These are phyloP conservation scores for Trinorchestia longiramus DNA, from an alignment of 1,140 invertebrate genomes.

Conservation along the genomic window DNA sequence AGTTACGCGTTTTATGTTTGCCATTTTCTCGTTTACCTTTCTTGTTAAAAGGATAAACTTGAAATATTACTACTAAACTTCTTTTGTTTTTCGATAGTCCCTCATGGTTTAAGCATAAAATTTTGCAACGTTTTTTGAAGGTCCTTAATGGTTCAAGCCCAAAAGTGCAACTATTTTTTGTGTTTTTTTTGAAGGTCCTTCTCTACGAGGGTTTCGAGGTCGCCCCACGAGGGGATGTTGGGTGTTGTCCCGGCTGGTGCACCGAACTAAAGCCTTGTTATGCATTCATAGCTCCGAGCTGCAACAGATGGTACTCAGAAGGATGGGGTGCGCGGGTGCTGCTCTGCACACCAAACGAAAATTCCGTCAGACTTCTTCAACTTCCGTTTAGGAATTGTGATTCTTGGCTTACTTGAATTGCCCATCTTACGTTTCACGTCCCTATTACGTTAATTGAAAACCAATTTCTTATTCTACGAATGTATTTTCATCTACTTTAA, in stretches of 20 bases:
- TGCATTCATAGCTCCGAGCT: slow-evolving; percentile 22
- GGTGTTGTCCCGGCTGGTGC: not conserved
- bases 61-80: not conserved
- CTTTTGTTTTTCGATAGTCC: not conserved
- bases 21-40: not conserved
- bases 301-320: not conserved
- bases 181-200: not conserved
- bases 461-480: too few species aligned
- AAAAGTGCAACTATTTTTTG: too few species aligned
- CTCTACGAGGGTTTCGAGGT: not conserved
- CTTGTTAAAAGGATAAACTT: not conserved
- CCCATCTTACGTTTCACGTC: too few species aligned
- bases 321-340: not conserved
- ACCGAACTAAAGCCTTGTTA: not conserved
- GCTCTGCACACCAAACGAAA: not conserved
- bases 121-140: too few species aligned
- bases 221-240: not conserved
- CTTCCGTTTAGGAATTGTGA: too few species aligned
- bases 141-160: too few species aligned
- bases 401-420: too few species aligned
- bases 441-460: too few species aligned
- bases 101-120: too few species aligned
- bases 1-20: not conserved
- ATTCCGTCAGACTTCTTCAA: too few species aligned
- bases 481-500: too few species aligned